Evolutionary conservation across 2,888 invertebrate species (phyloP).

Genomic region (Adela reaumurella): DNA sequence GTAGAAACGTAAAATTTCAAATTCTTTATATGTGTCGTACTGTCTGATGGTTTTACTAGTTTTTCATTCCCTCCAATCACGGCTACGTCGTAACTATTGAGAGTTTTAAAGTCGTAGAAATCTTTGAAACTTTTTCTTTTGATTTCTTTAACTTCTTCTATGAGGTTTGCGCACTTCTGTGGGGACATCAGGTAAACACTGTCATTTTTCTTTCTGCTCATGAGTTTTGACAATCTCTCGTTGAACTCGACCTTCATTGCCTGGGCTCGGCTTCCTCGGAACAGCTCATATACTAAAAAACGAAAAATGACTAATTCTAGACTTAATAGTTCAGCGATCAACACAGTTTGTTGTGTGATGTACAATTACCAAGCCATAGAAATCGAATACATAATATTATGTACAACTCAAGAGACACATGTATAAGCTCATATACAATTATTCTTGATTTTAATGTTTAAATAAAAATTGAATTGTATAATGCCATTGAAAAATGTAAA

Average conservation of each 20-base stretch:
- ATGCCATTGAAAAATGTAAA: too few species aligned
- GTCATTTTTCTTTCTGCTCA: conserved; percentile 30
- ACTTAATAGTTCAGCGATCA: too few species aligned
- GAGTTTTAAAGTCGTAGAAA: conserved; percentile 32
- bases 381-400: too few species aligned
- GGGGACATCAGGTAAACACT: conserved; percentile 26
- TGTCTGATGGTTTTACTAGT: conserved; percentile 27
- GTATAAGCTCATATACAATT: too few species aligned
- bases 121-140: conserved; percentile 24
- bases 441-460: too few species aligned
- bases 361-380: too few species aligned
- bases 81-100: conserved; percentile 31
- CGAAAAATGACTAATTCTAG: too few species aligned
- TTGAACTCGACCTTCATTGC: conserved; percentile 30
- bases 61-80: conserved; percentile 22
- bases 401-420: too few species aligned
- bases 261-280: conserved; percentile 17
- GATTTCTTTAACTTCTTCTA: conserved; percentile 25
- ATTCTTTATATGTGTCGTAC: conserved; percentile 11
- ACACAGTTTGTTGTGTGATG: too few species aligned
- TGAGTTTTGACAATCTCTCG: conserved; percentile 22
- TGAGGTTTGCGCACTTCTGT: conserved; percentile 27
- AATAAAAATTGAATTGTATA: too few species aligned
- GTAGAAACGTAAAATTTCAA: conserved; percentile 31
- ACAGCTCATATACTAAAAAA: conserved; percentile 6